Evolutionary conservation across 1,140 invertebrate species (phyloP).

Genomic region (Augochlora pura): DNA sequence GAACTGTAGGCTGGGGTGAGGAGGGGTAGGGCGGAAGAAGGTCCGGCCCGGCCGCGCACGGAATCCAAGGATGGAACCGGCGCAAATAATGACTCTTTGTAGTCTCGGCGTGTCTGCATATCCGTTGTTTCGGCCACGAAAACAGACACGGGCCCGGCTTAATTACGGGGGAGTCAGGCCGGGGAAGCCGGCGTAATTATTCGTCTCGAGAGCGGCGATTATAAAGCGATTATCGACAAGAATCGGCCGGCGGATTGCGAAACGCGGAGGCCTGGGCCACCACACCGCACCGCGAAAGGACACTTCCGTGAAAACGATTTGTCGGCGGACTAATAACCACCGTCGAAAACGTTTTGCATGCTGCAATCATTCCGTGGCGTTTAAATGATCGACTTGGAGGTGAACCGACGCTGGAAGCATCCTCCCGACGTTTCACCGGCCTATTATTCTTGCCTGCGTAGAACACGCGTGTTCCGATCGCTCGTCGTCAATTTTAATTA

Average conservation of each 20-base stretch:
- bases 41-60: neutral
- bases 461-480: no score
- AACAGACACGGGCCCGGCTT: conserved; percentile 43
- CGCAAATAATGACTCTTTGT: conserved; percentile 52
- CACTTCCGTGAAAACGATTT: conserved; percentile 45
- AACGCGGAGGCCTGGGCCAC: neutral
- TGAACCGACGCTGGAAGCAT: neutral
- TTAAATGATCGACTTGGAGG: neutral
- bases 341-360: conserved; percentile 1
- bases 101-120: conserved; percentile 31
- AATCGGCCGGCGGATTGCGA: conserved; percentile 46
- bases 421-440: neutral
- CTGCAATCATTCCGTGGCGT: neutral
- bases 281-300: neutral
- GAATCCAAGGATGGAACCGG: neutral
- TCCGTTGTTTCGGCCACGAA: conserved; percentile 56
- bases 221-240: conserved; percentile 69
- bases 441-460: no score
- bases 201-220: conserved; percentile 67
- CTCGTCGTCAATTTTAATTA: no score
- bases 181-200: conserved; percentile 67
- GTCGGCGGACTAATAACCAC: neutral
- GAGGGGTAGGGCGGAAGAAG: neutral
- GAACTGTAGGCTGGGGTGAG: no score
- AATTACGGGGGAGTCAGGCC: conserved; percentile 49